Percentiles rank a stretch among this genome's conserved stretches.
These are phyloP conservation scores for Danio choprae DNA, from an alignment of 2,797 vertebrate species.

Conservation along the genomic window DNA sequence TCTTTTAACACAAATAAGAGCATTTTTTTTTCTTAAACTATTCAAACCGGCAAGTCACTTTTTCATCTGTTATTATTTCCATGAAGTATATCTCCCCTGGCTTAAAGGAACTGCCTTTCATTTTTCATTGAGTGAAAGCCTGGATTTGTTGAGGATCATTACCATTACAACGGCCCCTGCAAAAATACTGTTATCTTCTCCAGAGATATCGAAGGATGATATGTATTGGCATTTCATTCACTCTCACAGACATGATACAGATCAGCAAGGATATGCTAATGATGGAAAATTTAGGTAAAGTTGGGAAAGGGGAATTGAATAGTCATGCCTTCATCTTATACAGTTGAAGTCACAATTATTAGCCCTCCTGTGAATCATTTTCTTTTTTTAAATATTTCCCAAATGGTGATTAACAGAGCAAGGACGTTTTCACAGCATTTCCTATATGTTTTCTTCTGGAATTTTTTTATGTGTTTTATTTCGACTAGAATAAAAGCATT, in stretches of 20 bases:
- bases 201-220: conserved; percentile 36
- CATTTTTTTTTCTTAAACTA: conserved; percentile 16
- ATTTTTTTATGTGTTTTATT: no score
- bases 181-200: conserved; percentile 23
- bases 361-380: no score
- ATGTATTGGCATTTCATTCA: conserved; percentile 28
- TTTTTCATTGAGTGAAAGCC: conserved; percentile 40
- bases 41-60: conserved; percentile 47
- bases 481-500: no score
- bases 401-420: no score
- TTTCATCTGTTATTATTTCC: conserved; percentile 38
- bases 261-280: conserved; percentile 14
- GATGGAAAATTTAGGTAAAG: conserved; percentile 16
- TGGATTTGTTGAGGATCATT: conserved; percentile 48
- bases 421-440: no score
- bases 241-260: conserved; percentile 15
- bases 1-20: conserved; percentile 45
- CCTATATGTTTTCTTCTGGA: no score
- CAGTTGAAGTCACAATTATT: no score
- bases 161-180: conserved; percentile 33
- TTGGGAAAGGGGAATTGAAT: not conserved
- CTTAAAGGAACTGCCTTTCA: conserved; percentile 47
- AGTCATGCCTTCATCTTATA: not conserved
- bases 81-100: conserved; percentile 31
- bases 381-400: no score